phyloP scores from a whole-genome alignment of 2,113 vertebrate species.

The Poeciliopsis prolifica region DNA sequence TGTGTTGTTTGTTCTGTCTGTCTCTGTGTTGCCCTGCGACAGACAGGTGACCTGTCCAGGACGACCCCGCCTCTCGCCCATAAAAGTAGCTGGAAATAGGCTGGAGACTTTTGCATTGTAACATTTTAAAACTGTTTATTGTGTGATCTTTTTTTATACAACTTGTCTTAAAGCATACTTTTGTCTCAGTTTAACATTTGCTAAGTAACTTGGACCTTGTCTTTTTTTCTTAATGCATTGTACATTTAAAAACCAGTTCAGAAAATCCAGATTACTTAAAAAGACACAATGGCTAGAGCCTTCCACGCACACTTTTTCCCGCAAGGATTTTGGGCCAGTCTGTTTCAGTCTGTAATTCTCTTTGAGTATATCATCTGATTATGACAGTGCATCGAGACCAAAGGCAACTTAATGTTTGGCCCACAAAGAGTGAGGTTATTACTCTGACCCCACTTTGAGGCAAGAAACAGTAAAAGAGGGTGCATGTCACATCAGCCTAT shows the following conservation, averaged over 20 bases:
- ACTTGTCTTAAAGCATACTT: not conserved
- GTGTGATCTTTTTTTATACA: not conserved
- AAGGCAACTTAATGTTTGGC: conserved; percentile 42
- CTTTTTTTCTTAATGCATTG: not conserved
- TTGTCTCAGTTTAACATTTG: not conserved
- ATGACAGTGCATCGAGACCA: conserved; percentile 42
- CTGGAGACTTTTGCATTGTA: not conserved
- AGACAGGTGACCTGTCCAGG: no score
- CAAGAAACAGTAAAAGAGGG: conserved; percentile 49
- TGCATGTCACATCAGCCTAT: conserved; percentile 56
- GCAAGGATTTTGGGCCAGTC: not conserved
- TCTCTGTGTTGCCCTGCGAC: no score
- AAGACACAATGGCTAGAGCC: conserved; percentile 7
- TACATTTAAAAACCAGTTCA: not conserved
- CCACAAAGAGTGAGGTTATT: conserved; percentile 45
- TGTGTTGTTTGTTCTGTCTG: no score
- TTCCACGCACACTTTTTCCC: not conserved
- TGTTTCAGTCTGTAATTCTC: conserved; percentile 28
- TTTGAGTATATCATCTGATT: conserved; percentile 31
- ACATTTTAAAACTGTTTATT: not conserved
- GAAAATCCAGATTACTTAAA: conserved; percentile 1
- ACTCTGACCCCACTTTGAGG: conserved; percentile 60
- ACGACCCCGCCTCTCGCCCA: no score
- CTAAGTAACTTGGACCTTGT: not conserved
- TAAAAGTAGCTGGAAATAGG: no score